phyloP scores from a whole-genome alignment of 2,888 invertebrate genomes.

The Therioaphis trifolii region DNA sequence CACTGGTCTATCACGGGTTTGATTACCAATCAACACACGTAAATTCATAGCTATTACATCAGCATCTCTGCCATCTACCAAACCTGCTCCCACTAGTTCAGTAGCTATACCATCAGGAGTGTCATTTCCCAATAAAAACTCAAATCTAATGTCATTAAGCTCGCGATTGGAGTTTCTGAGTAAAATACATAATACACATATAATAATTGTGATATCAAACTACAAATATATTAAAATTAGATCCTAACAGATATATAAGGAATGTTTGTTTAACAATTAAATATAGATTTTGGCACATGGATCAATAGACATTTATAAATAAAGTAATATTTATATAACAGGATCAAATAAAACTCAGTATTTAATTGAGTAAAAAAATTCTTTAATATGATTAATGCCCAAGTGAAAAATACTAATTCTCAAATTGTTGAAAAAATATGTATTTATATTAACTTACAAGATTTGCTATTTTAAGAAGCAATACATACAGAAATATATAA shows the following conservation, averaged over 20 bases:
- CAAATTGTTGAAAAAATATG: too few relatives aligned
- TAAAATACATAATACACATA: background rate
- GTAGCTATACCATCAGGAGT: conserved; percentile 92
- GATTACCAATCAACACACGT: conserved; percentile 86
- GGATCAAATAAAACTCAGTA: background rate
- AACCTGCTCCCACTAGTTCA: conserved; percentile 93
- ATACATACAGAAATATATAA: too few relatives aligned
- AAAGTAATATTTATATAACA: conserved; percentile 4
- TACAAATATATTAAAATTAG: background rate
- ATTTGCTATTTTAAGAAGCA: too few relatives aligned
- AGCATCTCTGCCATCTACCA: conserved; percentile 92
- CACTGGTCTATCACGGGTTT: conserved; percentile 76
- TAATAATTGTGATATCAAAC: background rate
- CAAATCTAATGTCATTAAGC: conserved; percentile 97
- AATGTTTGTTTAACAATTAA: conserved; percentile 43
- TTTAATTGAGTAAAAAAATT: background rate
- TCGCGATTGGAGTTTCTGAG: conserved; percentile 82
- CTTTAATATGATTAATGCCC: too few relatives aligned
- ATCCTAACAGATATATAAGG: background rate
- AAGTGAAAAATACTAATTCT: too few relatives aligned
- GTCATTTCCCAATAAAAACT: conserved; percentile 90
- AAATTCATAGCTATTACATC: conserved; percentile 92
- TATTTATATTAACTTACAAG: too few relatives aligned
- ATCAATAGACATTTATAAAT: conserved; percentile 1
- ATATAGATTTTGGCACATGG: conserved; percentile 46